A percentile compares a stretch with the other conserved stretches of the same genome.
Conservation (phyloP, 2,888 invertebrate genomes). For the Dasypogon diadema region DNA sequence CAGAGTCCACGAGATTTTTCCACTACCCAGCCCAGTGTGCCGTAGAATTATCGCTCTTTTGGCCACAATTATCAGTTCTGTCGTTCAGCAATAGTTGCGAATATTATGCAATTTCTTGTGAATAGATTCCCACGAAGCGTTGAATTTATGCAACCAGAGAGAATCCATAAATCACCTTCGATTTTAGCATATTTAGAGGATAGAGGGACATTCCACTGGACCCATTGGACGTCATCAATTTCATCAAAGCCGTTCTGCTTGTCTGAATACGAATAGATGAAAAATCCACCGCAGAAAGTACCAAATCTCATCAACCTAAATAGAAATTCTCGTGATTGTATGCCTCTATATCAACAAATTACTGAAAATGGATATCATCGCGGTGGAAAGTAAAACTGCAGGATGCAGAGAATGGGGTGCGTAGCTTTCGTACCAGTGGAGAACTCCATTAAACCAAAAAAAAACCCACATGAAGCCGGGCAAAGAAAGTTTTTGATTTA, state of each 20-base stretch:
- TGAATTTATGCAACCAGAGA: neutral
- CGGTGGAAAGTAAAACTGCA: neutral
- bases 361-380: constrained; percentile 8
- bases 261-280: constrained; percentile 2
- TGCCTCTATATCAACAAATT: neutral
- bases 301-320: constrained; percentile 42
- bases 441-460: constrained; percentile 40
- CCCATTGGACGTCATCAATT: constrained; percentile 17
- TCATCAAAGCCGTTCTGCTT: constrained; percentile 23
- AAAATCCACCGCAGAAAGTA: constrained; percentile 28
- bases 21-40: neutral
- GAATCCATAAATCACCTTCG: constrained; percentile 13
- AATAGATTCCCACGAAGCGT: neutral
- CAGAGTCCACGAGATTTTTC: neutral
- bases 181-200: neutral
- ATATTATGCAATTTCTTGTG: constrained; percentile 12
- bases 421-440: neutral
- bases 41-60: neutral
- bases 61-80: neutral
- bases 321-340: constrained; percentile 5
- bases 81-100: neutral
- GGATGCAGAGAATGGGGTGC: neutral
- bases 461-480: neutral
- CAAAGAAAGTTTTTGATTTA: constrained; percentile 54
- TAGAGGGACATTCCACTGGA: too few species aligned